A percentile compares a stretch with the other conserved stretches of the same genome.
These are phyloP conservation scores for Sycobia sp. DNA, from an alignment of 1,140 invertebrate genomes.

Conservation along the genomic window DNA sequence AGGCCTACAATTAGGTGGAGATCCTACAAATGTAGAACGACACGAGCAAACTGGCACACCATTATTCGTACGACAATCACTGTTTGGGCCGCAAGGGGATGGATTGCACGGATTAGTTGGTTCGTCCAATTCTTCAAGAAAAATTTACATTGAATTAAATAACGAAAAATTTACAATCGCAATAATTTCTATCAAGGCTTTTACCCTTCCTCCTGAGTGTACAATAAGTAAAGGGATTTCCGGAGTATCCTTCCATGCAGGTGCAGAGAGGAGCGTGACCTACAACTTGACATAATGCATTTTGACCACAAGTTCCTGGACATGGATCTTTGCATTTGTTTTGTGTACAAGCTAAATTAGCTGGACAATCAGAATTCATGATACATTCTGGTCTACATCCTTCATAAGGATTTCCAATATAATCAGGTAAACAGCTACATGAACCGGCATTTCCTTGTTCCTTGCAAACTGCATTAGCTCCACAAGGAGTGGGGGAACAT, in stretches of 20 bases:
- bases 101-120: too few relatives aligned
- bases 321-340: conserved; percentile 64
- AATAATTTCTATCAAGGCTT: conserved; percentile 20
- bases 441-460: conserved; percentile 77
- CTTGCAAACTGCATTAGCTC: conserved; percentile 77
- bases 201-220: too few relatives aligned
- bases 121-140: background rate
- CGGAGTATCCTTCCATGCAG: conserved; percentile 64
- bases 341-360: conserved; percentile 53
- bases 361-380: conserved; percentile 66
- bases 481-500: conserved; percentile 78
- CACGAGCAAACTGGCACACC: conserved; percentile 68
- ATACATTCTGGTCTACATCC: conserved; percentile 73
- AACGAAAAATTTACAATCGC: background rate
- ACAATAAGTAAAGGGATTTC: conserved; percentile 66
- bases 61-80: conserved; percentile 70
- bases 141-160: background rate
- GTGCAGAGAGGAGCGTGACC: conserved; percentile 71
- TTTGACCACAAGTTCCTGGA: conserved; percentile 64
- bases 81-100: conserved; percentile 77
- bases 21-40: conserved; percentile 67
- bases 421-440: conserved; percentile 70
- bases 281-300: conserved; percentile 65
- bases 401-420: conserved; percentile 68
- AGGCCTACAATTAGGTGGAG: conserved; percentile 68